Percentiles rank a stretch among this genome's conserved stretches.
Evolutionary conservation across 1,140 invertebrate species (phyloP).

Genomic region (Drosophila quadrilineata): DNA sequence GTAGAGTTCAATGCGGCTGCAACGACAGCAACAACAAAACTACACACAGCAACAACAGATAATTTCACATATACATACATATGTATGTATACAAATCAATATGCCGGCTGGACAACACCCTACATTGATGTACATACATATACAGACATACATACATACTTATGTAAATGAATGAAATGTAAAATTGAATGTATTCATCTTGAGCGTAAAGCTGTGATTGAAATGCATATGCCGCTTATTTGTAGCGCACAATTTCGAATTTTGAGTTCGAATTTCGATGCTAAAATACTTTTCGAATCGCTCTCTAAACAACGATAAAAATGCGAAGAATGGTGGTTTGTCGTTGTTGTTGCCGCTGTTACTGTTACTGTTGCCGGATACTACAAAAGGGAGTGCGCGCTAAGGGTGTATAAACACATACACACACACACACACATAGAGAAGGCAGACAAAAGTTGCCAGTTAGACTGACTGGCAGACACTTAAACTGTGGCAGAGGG

Average conservation of each 20-base stretch:
- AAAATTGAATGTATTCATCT: slow-evolving; percentile 1
- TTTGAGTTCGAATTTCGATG: neutral
- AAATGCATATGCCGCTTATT: slow-evolving; percentile 7
- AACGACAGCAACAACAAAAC: slow-evolving; percentile 55
- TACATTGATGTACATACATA: slow-evolving; percentile 28
- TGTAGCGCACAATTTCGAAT: neutral
- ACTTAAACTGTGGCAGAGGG: slow-evolving; percentile 66
- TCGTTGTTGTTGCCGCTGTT: no score
- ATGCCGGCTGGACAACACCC: slow-evolving; percentile 68
- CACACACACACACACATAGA: slow-evolving; percentile 29
- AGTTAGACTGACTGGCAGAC: slow-evolving; percentile 76
- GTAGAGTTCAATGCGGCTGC: slow-evolving; percentile 54
- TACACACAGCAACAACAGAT: slow-evolving; percentile 37
- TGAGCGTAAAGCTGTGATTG: neutral
- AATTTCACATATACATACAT: no score
- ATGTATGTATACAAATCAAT: slow-evolving; percentile 75
- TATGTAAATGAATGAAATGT: neutral
- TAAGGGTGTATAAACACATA: slow-evolving; percentile 19
- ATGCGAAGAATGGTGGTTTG: slow-evolving; percentile 19
- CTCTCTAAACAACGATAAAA: slow-evolving; percentile 3
- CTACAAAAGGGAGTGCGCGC: slow-evolving; percentile 4
- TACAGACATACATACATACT: neutral
- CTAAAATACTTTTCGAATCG: slow-evolving; percentile 12
- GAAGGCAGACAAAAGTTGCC: slow-evolving; percentile 48
- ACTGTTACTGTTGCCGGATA: neutral